Evolutionary conservation across 2,113 vertebrate species (phyloP), one percentile per base, ranked within the genome.

Genomic region (Cyphomyrus plagiostoma): DNA sequence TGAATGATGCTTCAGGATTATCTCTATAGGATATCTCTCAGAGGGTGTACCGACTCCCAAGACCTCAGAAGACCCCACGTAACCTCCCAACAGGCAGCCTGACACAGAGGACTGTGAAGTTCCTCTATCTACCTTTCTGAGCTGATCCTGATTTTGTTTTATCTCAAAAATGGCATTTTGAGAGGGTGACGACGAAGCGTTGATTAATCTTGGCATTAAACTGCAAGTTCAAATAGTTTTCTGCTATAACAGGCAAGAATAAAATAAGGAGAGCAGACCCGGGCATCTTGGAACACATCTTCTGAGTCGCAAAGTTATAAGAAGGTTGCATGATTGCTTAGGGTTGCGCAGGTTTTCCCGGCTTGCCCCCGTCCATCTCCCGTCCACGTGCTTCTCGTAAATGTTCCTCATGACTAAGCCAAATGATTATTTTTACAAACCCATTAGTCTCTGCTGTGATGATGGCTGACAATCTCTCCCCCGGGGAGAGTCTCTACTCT

Each of bases 341-440:
- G 17, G 21, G 45, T n/a, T 84, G 45, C 45, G 3, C 0, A 3
- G 82, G 21, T 3, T 84, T 84, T 21, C 45, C 82, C 39, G 5
- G 74, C 23, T 23, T 2, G 26, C 7, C n/a, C 23, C 85, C 30
- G 26, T 35, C 85, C 23, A 10, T 26, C 23, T 56, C 26, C 62
- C 11, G n/a, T 11, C 62, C 39, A 48, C 82, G 10, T 2, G 23
- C 42, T 30, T 87, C 50, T 17, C 11, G n/a, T 87, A 53, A 35
- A 87, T 10, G n/a, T 87, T 35, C 49, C 5, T 52, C 26, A 35
- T 56, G 48, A 87, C 49, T 49, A 21, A 48, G 85, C 50, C 48
- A 35, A 86, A 49, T 30, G 84, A 84, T 84, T 84, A 84, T 84
- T 84, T 84, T 84, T 84, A 84, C 42, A 84, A 45, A 17, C 85